Percentiles rank a stretch among this genome's conserved stretches.
These are phyloP conservation scores for Trichonephila clavipes DNA, from an alignment of 1,140 invertebrate genomes.

Conservation along the genomic window DNA sequence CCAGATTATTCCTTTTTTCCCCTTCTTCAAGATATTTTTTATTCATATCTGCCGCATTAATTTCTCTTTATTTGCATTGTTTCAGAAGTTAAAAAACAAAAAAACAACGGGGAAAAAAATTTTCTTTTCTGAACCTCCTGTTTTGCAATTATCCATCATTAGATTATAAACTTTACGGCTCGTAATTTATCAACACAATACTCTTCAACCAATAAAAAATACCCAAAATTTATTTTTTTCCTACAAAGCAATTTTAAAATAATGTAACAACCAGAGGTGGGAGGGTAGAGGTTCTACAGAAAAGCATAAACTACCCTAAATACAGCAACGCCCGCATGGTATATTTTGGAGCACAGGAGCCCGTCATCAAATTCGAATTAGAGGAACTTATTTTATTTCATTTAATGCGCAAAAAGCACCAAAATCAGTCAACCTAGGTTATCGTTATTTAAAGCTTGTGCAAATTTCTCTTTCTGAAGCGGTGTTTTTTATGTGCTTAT, in stretches of 20 bases:
- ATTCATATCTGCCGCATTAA: conserved; percentile 37
- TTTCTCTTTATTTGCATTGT: conserved; percentile 64
- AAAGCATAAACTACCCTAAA: conserved; percentile 40
- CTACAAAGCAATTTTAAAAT: conserved; percentile 58
- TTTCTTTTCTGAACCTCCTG: conserved; percentile 1
- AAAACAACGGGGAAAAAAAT: conserved; percentile 1
- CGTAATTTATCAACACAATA: conserved; percentile 66
- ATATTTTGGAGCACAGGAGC: conserved; percentile 38
- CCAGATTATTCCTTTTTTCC: neutral
- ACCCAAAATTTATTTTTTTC: conserved; percentile 5
- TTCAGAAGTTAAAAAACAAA: neutral
- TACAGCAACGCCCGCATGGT: neutral
- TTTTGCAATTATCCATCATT: conserved; percentile 71
- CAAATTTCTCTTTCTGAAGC: conserved; percentile 48
- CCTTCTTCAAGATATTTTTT: neutral
- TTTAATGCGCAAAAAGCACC: conserved; percentile 72
- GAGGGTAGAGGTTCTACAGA: neutral
- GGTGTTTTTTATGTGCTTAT: conserved; percentile 63
- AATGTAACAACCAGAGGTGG: conserved; percentile 33
- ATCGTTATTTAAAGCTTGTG: conserved; percentile 69
- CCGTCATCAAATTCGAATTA: conserved; percentile 75
- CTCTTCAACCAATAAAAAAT: conserved; percentile 48
- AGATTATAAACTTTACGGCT: conserved; percentile 67
- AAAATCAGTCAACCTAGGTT: conserved; percentile 70
- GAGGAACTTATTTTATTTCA: conserved; percentile 71